Percentiles rank a stretch among this genome's conserved stretches.
Evolutionary conservation across 30 jellyfish, hydroid and myxozoan species (phyloP).

Genomic region (Chironex yamaguchii): DNA sequence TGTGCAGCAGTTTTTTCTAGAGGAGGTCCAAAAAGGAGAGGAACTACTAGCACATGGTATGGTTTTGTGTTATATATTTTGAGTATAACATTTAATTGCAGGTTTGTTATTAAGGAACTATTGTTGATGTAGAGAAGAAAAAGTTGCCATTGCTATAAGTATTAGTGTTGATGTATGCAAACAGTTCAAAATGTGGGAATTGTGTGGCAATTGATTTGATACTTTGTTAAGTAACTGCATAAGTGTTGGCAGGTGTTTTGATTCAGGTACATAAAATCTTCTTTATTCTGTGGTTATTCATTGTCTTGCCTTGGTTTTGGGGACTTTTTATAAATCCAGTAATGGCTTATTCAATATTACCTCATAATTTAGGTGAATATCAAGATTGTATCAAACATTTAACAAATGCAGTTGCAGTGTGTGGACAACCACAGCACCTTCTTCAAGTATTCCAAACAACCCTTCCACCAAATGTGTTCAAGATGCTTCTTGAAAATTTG

Average conservation of each 20-base stretch:
- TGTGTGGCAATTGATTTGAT: too few relatives aligned
- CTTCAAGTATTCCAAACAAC: conserved; percentile 93
- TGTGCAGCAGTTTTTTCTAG: conserved; percentile 93
- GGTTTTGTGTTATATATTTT: too few relatives aligned
- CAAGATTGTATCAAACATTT: conserved; percentile 90
- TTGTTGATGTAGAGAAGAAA: too few relatives aligned
- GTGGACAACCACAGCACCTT: conserved; percentile 99
- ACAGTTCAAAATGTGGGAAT: too few relatives aligned
- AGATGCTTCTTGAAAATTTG: conserved; percentile 84
- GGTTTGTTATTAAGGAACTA: too few relatives aligned
- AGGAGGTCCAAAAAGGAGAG: conserved; percentile 90
- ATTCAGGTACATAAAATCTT: too few relatives aligned
- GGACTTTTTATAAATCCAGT: not conserved
- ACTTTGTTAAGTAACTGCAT: too few relatives aligned
- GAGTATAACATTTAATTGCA: too few relatives aligned
- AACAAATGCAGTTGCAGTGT: conserved; percentile 95
- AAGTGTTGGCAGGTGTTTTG: too few relatives aligned
- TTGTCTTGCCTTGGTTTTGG: not conserved
- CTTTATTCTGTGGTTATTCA: not conserved
- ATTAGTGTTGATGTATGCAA: too few relatives aligned
- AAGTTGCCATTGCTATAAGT: too few relatives aligned
- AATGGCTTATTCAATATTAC: not conserved
- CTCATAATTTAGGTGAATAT: conserved; percentile 63
- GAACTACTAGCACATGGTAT: conserved; percentile 80
- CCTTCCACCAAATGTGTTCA: conserved; percentile 96